A percentile compares a stretch with the other conserved stretches of the same genome.
These are phyloP conservation scores for Heliconius erato DNA, from an alignment of 2,888 invertebrate species.

Conservation along the genomic window DNA sequence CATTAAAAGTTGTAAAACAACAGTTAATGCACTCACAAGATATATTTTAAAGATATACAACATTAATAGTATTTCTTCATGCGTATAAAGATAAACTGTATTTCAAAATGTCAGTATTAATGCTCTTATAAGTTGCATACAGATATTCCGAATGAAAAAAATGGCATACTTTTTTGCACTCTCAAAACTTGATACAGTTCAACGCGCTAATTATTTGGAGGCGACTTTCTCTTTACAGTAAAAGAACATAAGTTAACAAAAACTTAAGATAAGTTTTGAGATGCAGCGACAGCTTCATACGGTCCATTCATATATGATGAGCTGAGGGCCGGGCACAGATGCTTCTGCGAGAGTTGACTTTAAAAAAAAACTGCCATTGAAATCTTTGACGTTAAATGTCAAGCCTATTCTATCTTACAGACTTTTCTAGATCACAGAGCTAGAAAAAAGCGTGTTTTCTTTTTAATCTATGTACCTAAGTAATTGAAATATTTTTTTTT, in stretches of 20 bases:
- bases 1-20: conserved; percentile 26
- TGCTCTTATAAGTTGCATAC: conserved; percentile 40
- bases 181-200: conserved; percentile 76
- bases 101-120: conserved; percentile 33
- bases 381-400: conserved; percentile 4
- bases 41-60: conserved; percentile 8
- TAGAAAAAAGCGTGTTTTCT: background rate
- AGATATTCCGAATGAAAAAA: conserved; percentile 65
- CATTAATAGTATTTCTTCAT: conserved; percentile 31
- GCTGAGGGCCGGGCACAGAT: conserved; percentile 3
- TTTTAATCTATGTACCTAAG: background rate
- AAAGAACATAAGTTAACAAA: conserved; percentile 31
- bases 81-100: conserved; percentile 32
- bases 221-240: conserved; percentile 74
- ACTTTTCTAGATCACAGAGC: background rate
- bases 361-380: background rate
- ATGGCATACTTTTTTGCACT: conserved; percentile 76
- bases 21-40: conserved; percentile 21
- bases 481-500: background rate
- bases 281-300: conserved; percentile 20
- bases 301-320: conserved; percentile 36
- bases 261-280: conserved; percentile 39
- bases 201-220: conserved; percentile 68
- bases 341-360: background rate
- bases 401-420: conserved; percentile 9